These are phyloP conservation scores for Campoletis raptor DNA, from an alignment of 2,888 invertebrate genomes.

Conservation along the genomic window DNA sequence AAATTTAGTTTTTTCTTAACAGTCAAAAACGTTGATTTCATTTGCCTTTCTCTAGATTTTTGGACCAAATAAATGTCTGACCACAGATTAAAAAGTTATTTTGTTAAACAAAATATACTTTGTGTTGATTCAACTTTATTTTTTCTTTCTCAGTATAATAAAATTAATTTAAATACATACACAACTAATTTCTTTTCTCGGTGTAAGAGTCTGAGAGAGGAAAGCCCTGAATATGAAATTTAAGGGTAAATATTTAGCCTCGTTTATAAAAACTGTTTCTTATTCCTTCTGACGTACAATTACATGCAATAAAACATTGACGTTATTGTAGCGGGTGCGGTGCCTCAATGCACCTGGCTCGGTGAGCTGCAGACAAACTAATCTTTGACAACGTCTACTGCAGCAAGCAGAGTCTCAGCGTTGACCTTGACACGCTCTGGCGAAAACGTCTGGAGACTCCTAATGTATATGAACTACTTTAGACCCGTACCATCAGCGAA, in stretches of 20 bases:
- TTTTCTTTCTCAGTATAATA: too few species aligned
- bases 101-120: too few species aligned
- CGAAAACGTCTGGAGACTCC: conserved; percentile 67
- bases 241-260: not conserved
- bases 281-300: conserved; percentile 19
- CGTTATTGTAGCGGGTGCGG: conserved; percentile 62
- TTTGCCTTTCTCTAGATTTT: too few species aligned
- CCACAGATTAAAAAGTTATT: too few species aligned
- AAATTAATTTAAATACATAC: too few species aligned
- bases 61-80: too few species aligned
- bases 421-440: conserved; percentile 75
- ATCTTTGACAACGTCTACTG: conserved; percentile 60
- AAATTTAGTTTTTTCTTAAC: too few species aligned
- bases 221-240: not conserved
- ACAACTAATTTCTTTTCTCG: too few species aligned
- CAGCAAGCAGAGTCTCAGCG: conserved; percentile 64
- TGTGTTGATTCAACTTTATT: too few species aligned
- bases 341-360: conserved; percentile 73
- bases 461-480: conserved; percentile 57
- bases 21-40: too few species aligned
- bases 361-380: conserved; percentile 65
- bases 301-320: conserved; percentile 43
- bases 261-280: conserved; percentile 7
- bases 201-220: not conserved
- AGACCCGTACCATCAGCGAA: conserved; percentile 55